phyloP scores from a whole-genome alignment of 2,113 vertebrate genomes.

The Panthera uncia region DNA sequence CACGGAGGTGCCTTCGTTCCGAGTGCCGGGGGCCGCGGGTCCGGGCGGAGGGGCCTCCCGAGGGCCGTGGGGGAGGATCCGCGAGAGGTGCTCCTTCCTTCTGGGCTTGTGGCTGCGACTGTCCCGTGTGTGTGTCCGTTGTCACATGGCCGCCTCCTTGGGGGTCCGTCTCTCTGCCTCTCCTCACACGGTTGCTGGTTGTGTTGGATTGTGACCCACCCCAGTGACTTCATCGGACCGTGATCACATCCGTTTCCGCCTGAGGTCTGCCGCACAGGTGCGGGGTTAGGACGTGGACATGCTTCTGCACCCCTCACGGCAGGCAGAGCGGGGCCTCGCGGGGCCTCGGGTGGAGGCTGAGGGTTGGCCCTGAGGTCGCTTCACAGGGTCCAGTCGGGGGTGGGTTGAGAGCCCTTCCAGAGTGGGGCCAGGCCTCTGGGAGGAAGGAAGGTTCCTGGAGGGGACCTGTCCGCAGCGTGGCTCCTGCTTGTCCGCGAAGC shows the following conservation, averaged over 20 bases:
- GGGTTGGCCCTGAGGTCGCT: background rate
- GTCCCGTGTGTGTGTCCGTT: fast-evolving
- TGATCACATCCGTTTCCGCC: too few relatives aligned
- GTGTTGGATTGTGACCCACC: fast-evolving
- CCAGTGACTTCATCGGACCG: fast-evolving
- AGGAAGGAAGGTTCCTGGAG: background rate
- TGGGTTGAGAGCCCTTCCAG: background rate
- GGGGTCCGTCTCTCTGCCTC: background rate
- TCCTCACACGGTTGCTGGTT: background rate
- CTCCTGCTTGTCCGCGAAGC: background rate
- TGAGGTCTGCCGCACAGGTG: too few relatives aligned
- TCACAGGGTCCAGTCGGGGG: background rate
- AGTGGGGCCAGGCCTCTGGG: background rate
- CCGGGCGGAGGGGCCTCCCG: background rate
- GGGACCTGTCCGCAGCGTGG: background rate
- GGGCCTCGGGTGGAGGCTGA: background rate
- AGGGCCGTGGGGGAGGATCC: fast-evolving
- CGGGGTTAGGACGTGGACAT: background rate
- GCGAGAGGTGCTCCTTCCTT: too few relatives aligned
- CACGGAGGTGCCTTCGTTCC: fast-evolving
- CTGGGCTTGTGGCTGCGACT: background rate
- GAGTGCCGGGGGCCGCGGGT: background rate
- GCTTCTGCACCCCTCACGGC: background rate
- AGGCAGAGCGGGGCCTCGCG: background rate
- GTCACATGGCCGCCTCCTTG: fast-evolving